Percentiles rank a stretch among this genome's conserved stretches.
Conservation (phyloP, 2,888 invertebrate genomes). For the Corbicula japonica region DNA sequence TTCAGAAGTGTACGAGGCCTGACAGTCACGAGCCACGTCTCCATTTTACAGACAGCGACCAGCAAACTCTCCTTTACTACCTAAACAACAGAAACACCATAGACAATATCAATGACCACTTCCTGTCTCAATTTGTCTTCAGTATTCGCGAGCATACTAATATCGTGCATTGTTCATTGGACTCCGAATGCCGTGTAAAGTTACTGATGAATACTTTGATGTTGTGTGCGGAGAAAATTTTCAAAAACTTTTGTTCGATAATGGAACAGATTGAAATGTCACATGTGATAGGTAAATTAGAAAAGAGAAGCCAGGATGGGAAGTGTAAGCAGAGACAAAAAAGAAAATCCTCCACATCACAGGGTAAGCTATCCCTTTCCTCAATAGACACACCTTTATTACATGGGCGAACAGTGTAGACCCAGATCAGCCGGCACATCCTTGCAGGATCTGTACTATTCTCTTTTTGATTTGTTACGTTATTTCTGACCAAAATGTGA, state of each 20-base stretch:
- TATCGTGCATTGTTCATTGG: slow-evolving; percentile 47
- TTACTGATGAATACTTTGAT: slow-evolving; percentile 53
- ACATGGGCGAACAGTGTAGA: too few species aligned
- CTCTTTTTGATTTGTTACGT: too few species aligned
- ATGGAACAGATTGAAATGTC: slow-evolving; percentile 36
- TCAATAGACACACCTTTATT: too few species aligned
- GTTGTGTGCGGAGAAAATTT: slow-evolving; percentile 53
- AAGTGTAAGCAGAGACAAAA: slow-evolving; percentile 48
- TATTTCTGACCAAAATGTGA: too few species aligned
- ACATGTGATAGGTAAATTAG: slow-evolving; percentile 57
- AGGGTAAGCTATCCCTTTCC: too few species aligned
- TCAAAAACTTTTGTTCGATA: slow-evolving; percentile 56
- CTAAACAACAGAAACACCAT: slow-evolving; percentile 58
- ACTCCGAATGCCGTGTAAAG: slow-evolving; percentile 45
- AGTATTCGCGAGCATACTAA: slow-evolving; percentile 65
- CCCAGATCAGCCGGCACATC: too few species aligned
- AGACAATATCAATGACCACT: slow-evolving; percentile 57
- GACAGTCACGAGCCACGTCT: slow-evolving; percentile 40
- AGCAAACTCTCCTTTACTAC: slow-evolving; percentile 54
- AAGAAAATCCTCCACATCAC: slow-evolving; percentile 11
- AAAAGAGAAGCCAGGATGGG: slow-evolving; percentile 35
- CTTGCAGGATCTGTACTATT: too few species aligned
- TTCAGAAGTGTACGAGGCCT: slow-evolving; percentile 43
- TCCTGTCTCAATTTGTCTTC: slow-evolving; percentile 57
- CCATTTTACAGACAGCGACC: slow-evolving; percentile 48